Percentiles rank a stretch among this genome's conserved stretches.
Evolutionary conservation across 2,888 invertebrate species (phyloP).

Genomic region (Lathronympha strigana): DNA sequence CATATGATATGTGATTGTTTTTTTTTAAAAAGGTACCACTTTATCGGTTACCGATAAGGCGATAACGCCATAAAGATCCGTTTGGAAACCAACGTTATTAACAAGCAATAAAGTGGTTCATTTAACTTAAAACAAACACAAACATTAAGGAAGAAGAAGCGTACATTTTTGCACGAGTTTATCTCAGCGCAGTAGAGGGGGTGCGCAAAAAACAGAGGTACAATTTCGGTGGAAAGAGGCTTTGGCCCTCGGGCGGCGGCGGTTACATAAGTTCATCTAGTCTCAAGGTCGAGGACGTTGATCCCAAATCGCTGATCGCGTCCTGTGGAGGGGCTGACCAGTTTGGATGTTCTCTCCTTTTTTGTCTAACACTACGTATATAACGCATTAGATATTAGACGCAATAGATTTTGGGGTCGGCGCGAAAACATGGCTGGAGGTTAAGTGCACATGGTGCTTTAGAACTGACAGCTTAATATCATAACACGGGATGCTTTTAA

Average conservation of each 20-base stretch:
- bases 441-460: neutral
- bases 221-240: conserved; percentile 75
- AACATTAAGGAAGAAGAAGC: neutral
- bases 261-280: conserved; percentile 84
- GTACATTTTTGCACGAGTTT: conserved; percentile 35
- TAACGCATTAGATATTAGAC: conserved; percentile 15
- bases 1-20: no score
- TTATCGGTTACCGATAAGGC: no score
- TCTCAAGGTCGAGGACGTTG: conserved; percentile 83
- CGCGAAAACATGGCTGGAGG: neutral
- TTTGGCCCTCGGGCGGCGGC: conserved; percentile 71
- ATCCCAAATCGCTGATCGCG: conserved; percentile 82
- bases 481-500: no score
- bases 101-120: no score
- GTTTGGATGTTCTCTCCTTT: conserved; percentile 75
- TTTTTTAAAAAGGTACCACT: no score
- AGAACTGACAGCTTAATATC: no score
- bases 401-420: conserved; percentile 20
- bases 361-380: conserved; percentile 58
- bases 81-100: no score
- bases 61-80: no score
- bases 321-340: conserved; percentile 74
- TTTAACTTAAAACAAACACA: no score
- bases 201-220: conserved; percentile 77
- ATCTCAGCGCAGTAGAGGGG: conserved; percentile 48